Evolutionary conservation across 37 sponge, comb jelly and placozoan genomes (phyloP).

Genomic region (Theonella swinhoei): DNA sequence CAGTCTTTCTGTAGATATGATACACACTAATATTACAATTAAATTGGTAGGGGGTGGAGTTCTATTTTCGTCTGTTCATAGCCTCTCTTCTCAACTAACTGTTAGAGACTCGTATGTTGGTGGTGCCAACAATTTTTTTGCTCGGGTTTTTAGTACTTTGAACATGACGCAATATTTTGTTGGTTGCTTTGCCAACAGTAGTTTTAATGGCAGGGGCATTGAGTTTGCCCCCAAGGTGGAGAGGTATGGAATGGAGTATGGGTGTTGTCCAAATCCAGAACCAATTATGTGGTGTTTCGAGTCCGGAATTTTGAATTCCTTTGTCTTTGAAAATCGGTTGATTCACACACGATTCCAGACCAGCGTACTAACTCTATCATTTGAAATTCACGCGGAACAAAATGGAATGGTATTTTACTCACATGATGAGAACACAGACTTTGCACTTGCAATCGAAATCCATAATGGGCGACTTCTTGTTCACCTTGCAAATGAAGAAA

Average conservation of each 20-base stretch:
- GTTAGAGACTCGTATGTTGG: background rate
- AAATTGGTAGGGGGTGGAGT: background rate
- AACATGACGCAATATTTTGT: slow-evolving; percentile 9
- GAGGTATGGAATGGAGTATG: slow-evolving; percentile 4
- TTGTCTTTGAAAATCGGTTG: background rate
- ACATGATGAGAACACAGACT: background rate
- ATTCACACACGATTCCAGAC: background rate
- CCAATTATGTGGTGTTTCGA: background rate
- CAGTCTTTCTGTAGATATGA: background rate
- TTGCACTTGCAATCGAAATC: background rate
- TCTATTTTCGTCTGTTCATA: background rate
- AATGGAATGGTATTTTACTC: slow-evolving; percentile 7
- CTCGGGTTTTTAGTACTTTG: background rate
- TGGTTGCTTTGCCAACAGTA: slow-evolving; percentile 24
- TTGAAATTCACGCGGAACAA: background rate
- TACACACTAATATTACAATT: background rate
- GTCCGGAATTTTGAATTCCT: background rate
- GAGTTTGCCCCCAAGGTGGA: background rate
- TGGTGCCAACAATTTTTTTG: slow-evolving; percentile 11
- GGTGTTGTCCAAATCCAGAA: slow-evolving; percentile 23
- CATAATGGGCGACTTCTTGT: background rate
- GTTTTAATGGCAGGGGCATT: background rate
- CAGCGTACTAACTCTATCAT: background rate
- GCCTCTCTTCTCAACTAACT: background rate
- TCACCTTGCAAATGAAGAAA: background rate